Percentiles rank a stretch among this genome's conserved stretches.
Evolutionary conservation across 1,140 invertebrate species (phyloP).

Genomic region (Scylla paramamosain): DNA sequence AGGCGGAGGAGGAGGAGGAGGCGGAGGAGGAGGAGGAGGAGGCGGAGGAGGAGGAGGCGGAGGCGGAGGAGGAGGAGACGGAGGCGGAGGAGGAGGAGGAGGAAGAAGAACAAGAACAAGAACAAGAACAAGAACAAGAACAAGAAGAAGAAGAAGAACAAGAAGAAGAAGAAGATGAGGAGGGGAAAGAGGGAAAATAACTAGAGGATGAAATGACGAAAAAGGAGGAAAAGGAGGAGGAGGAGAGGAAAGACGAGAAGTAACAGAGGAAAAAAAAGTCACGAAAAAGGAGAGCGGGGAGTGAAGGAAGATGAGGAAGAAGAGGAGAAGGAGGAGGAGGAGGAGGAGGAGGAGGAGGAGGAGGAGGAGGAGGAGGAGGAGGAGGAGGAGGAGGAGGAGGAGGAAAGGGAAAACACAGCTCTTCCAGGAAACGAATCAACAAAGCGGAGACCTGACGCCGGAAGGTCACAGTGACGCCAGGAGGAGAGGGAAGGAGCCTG

Average conservation of each 20-base stretch:
- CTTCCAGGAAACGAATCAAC: too few species aligned
- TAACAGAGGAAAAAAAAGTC: not conserved
- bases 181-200: too few species aligned
- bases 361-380: not conserved
- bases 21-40: not conserved
- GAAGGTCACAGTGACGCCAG: too few species aligned
- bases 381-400: not conserved
- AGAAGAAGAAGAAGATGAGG: not conserved
- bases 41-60: not conserved
- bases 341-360: not conserved
- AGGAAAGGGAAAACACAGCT: too few species aligned
- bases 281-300: not conserved
- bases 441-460: too few species aligned
- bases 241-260: not conserved
- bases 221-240: not conserved
- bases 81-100: not conserved
- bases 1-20: not conserved
- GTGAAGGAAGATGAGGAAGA: not conserved
- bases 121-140: not conserved
- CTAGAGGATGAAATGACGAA: not conserved
- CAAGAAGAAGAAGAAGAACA: too few species aligned
- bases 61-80: not conserved
- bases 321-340: not conserved
- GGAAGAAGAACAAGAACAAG: not conserved
- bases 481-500: too few species aligned